A percentile compares a stretch with the other conserved stretches of the same genome.
Evolutionary conservation across 2,888 invertebrate genomes (phyloP).

Genomic region (Crossocerus cetratus): DNA sequence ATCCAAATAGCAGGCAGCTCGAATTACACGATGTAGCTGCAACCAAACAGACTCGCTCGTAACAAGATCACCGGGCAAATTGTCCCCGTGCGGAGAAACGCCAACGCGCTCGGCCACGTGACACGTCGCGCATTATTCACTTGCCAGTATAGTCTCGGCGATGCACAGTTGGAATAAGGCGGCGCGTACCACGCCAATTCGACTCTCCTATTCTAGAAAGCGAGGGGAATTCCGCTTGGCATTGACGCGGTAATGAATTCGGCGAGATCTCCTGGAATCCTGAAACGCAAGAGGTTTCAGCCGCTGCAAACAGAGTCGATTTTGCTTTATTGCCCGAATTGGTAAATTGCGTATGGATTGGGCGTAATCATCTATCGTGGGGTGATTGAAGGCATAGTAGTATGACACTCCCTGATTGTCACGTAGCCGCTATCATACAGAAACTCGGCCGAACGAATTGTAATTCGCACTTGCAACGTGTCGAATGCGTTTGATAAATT

Average conservation of each 20-base stretch:
- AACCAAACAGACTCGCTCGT: conserved; percentile 28
- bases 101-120: conserved; percentile 50
- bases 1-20: too few species aligned
- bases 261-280: conserved; percentile 11
- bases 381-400: background rate
- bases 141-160: conserved; percentile 61
- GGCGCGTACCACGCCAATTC: background rate
- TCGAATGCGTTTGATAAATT: too few species aligned
- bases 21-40: conserved; percentile 3
- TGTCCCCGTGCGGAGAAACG: conserved; percentile 43
- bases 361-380: conserved; percentile 17
- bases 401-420: too few species aligned
- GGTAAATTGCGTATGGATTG: conserved; percentile 31
- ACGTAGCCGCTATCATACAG: too few species aligned
- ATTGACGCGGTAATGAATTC: conserved; percentile 29
- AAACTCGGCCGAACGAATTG: too few species aligned
- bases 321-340: conserved; percentile 7
- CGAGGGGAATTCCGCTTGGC: background rate
- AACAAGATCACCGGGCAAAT: conserved; percentile 57
- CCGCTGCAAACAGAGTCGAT: background rate
- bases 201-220: conserved; percentile 34
- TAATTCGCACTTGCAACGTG: too few species aligned
- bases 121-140: conserved; percentile 65
- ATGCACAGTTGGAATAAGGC: conserved; percentile 48
- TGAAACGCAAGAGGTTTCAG: background rate